Conservation (phyloP, 2,113 vertebrate species). For the Donacobius atricapilla region DNA sequence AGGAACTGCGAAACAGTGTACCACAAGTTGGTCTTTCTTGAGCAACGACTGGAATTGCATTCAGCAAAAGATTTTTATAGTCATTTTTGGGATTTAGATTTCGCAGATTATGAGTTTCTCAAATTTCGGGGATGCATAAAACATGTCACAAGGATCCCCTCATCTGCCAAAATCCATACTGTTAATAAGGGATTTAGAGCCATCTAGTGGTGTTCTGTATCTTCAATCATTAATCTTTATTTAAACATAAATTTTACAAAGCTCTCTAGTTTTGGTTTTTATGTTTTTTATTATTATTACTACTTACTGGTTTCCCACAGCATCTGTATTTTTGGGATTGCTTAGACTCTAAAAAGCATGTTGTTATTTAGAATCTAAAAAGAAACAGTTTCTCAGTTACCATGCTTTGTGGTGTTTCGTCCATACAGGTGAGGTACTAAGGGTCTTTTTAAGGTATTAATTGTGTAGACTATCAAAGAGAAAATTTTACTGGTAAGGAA, state of each 20-base stretch:
- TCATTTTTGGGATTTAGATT: neutral
- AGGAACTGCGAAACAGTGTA: neutral
- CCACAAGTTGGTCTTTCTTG: neutral
- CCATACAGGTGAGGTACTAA: neutral
- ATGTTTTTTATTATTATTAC: neutral
- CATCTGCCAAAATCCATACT: neutral
- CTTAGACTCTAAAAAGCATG: neutral
- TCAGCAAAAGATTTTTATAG: neutral
- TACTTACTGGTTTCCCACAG: neutral
- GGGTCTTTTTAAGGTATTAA: neutral
- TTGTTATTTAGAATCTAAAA: neutral
- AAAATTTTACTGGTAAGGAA: neutral
- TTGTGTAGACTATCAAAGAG: neutral
- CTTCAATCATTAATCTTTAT: neutral
- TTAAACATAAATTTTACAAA: neutral
- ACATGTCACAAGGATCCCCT: neutral
- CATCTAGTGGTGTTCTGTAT: constrained; percentile 51
- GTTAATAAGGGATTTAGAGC: constrained; percentile 21
- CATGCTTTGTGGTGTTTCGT: neutral
- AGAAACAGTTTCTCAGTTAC: neutral
- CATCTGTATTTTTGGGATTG: neutral
- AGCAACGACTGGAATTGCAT: neutral
- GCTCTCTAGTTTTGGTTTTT: neutral
- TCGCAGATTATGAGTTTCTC: neutral
- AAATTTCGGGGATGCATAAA: neutral